Base-by-base conservation (phyloP, 2,113 vertebrate species). In the Centropus unirufus region DNA sequence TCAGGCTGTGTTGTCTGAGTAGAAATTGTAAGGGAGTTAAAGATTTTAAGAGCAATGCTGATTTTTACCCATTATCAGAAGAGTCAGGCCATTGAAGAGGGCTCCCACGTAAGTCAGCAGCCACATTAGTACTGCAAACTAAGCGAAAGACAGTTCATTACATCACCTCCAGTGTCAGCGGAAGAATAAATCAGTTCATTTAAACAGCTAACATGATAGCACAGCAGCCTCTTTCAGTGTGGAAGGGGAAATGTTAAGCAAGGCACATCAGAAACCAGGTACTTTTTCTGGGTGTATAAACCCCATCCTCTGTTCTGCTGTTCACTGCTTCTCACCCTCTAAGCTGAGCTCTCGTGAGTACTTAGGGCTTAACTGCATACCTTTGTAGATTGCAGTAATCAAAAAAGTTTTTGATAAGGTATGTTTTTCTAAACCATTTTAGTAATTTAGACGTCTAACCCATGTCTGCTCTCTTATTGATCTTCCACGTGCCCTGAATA, bases 51-150 rank as follows among this genome's bases (percentile, higher is more conserved):
- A 90, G 36, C 92, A 96, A 85, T 68, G 27, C 30, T 83, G 73
- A 51, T 83, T 86, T 98, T 99, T 98, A 99, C 99, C 99, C 98
- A 99, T 98, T 95, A 99, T 99, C 95, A 99, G 98, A 95, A 99
- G 98, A 83, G 99, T 99, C 98, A 99, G 98, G 96, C 99, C 99
- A 36, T 99, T 99, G 98, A 99, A 99, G 96, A 99, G 98, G 40
- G 99, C 99, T 67, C 99, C 99, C 84, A 99, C 99, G 0, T 99
- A 99, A 79, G 99, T 99, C 98, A 99, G 98, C 94, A 99, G 98
- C 99, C 99, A 99, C 99, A 99, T 99, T 98, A 99, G 98, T 92
- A 99, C 99, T 96, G 99, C 99, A 98, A 99, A 99, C 99, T 99
- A 75, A 94, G 98, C 94, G 66, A 93, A 12, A 97, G 78, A 95